Evolutionary conservation across 2,888 invertebrate species (phyloP).

Genomic region (Zygaena filipendulae): DNA sequence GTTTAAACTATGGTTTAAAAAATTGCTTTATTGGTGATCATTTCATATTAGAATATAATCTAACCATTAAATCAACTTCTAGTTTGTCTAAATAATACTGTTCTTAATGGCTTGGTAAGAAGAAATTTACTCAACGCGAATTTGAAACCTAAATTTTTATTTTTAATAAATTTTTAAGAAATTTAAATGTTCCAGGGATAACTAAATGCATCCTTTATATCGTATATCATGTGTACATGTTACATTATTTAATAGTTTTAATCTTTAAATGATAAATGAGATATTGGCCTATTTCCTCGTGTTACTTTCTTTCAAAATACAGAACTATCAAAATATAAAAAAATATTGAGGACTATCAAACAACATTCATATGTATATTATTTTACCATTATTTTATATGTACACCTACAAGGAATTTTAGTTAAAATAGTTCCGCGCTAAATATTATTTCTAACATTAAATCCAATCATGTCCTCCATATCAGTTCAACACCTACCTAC

Average conservation of each 20-base stretch:
- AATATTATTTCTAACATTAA: conserved; percentile 45
- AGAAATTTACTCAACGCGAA: conserved; percentile 51
- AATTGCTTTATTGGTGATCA: conserved; percentile 39
- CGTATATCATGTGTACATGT: conserved; percentile 53
- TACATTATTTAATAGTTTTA: conserved; percentile 32
- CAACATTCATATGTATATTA: conserved; percentile 66
- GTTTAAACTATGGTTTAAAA: conserved; percentile 4
- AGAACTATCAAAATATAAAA: conserved; percentile 72
- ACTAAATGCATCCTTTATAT: conserved; percentile 61
- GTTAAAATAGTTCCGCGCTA: conserved; percentile 54
- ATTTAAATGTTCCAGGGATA: too few relatives aligned
- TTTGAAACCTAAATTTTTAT: conserved; percentile 31
- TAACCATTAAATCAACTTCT: conserved; percentile 53
- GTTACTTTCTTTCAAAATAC: conserved; percentile 60
- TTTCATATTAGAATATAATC: conserved; percentile 48
- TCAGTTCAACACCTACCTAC: conserved; percentile 60
- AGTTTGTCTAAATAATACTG: conserved; percentile 67
- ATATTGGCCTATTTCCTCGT: conserved; percentile 63
- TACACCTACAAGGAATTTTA: conserved; percentile 62
- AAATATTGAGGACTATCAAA: conserved; percentile 69
- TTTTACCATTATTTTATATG: conserved; percentile 57
- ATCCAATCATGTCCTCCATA: conserved; percentile 38
- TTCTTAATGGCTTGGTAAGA: conserved; percentile 68
- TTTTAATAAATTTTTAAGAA: conserved; percentile 25
- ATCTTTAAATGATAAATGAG: conserved; percentile 61